Conservation (phyloP, 2,888 invertebrate genomes). For the Digitonthophagus gazella region DNA sequence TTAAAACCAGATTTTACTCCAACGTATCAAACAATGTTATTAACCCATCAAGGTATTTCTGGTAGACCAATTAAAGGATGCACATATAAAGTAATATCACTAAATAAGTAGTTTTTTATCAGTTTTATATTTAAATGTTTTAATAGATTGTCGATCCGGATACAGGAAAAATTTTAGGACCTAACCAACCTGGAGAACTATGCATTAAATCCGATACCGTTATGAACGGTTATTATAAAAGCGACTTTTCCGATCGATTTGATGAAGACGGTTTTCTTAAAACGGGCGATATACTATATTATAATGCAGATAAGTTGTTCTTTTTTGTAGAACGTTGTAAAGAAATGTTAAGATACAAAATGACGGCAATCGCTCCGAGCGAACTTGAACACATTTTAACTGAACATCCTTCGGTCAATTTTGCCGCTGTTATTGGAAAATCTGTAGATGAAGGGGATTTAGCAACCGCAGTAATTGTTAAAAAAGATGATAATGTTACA, state of each 20-base stretch:
- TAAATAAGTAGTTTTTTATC: too few relatives aligned
- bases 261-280: slow-evolving; percentile 53
- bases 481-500: too few relatives aligned
- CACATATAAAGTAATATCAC: too few relatives aligned
- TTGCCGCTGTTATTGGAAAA: slow-evolving; percentile 78
- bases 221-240: slow-evolving; percentile 25
- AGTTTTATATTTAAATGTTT: too few relatives aligned
- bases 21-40: not conserved
- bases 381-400: too few relatives aligned
- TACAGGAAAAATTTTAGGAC: too few relatives aligned
- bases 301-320: slow-evolving; percentile 55
- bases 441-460: slow-evolving; percentile 64
- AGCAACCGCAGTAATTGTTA: slow-evolving; percentile 63
- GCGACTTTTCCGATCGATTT: slow-evolving; percentile 47
- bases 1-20: not conserved
- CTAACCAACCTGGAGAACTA: too few relatives aligned
- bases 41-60: not conserved
- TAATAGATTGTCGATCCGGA: slow-evolving; percentile 43
- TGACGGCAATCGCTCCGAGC: slow-evolving; percentile 53
- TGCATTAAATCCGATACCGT: slow-evolving; percentile 17
- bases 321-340: too few relatives aligned
- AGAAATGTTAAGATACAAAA: slow-evolving; percentile 54
- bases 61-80: not conserved
- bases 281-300: slow-evolving; percentile 55
- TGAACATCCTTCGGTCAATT: slow-evolving; percentile 53